These are phyloP conservation scores for Sitta carolinensis DNA, from an alignment of 2,797 vertebrate genomes.

Conservation along the genomic window DNA sequence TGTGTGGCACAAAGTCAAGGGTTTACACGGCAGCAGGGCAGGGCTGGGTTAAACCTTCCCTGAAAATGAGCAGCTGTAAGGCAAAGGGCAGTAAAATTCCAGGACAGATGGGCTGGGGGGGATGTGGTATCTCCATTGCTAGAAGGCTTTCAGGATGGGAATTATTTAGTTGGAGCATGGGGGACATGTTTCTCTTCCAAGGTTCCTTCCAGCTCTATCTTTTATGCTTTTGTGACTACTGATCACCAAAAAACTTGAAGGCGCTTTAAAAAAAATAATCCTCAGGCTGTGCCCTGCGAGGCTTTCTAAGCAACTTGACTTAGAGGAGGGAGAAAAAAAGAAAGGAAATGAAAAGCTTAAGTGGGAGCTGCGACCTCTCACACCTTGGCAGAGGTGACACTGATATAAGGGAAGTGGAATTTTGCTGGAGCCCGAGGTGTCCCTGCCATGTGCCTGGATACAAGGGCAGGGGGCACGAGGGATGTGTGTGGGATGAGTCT, in stretches of 20 bases:
- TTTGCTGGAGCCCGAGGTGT: neutral
- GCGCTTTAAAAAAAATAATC: slow-evolving; percentile 16
- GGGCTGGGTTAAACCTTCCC: neutral
- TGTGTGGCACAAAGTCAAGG: fast-evolving
- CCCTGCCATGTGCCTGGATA: fast-evolving
- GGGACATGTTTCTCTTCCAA: neutral
- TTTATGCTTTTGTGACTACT: neutral
- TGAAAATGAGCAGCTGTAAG: neutral
- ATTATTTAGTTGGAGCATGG: neutral
- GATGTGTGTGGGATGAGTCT: fast-evolving
- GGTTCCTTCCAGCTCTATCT: neutral
- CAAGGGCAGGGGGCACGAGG: neutral
- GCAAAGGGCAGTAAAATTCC: neutral
- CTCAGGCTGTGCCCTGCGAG: neutral
- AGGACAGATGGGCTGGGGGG: neutral
- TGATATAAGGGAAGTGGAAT: neutral
- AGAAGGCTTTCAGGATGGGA: neutral
- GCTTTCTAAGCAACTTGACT: slow-evolving; percentile 21
- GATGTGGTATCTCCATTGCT: neutral
- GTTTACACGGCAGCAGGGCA: neutral
- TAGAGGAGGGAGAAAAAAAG: neutral
- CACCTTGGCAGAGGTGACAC: neutral
- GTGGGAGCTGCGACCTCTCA: neutral
- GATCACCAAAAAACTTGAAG: neutral
- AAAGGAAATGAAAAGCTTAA: neutral